These are phyloP conservation scores for Smittia sp. DNA, from an alignment of 2,888 invertebrate genomes.

Conservation along the genomic window DNA sequence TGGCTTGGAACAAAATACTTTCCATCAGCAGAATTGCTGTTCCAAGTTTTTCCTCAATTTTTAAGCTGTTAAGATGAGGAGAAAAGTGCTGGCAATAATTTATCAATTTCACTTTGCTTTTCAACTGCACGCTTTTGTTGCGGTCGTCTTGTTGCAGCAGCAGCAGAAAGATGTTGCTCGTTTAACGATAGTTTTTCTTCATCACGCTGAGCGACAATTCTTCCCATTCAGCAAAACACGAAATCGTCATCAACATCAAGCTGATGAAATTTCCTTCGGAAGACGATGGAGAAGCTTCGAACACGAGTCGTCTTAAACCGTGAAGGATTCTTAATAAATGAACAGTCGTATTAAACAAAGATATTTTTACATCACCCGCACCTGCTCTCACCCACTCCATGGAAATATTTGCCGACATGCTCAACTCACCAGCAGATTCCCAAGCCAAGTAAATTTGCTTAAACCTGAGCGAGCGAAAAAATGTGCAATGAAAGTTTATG, in stretches of 20 bases:
- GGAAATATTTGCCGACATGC: background rate
- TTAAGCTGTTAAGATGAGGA: background rate
- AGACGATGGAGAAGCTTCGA: background rate
- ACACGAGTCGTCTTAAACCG: background rate
- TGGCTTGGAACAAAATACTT: conserved; percentile 25
- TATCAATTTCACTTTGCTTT: conserved; percentile 37
- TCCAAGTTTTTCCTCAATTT: background rate
- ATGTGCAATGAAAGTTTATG: conserved; percentile 12
- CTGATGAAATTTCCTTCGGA: conserved; percentile 14
- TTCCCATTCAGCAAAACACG: conserved; percentile 9
- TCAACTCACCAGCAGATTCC: background rate
- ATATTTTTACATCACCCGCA: conserved; percentile 22
- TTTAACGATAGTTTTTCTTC: conserved; percentile 30
- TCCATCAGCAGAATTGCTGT: conserved; percentile 35
- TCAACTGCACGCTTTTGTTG: conserved; percentile 1
- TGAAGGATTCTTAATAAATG: conserved; percentile 2
- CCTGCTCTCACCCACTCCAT: background rate
- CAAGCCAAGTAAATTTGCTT: background rate
- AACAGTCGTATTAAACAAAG: conserved; percentile 7
- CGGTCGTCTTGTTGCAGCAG: background rate
- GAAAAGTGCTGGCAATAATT: conserved; percentile 38
- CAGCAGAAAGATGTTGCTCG: conserved; percentile 27
- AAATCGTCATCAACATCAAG: conserved; percentile 29
- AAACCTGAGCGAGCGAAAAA: background rate
- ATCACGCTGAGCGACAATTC: background rate